phyloP scores from a whole-genome alignment of 2,797 vertebrate species.

The Alosa sapidissima region DNA sequence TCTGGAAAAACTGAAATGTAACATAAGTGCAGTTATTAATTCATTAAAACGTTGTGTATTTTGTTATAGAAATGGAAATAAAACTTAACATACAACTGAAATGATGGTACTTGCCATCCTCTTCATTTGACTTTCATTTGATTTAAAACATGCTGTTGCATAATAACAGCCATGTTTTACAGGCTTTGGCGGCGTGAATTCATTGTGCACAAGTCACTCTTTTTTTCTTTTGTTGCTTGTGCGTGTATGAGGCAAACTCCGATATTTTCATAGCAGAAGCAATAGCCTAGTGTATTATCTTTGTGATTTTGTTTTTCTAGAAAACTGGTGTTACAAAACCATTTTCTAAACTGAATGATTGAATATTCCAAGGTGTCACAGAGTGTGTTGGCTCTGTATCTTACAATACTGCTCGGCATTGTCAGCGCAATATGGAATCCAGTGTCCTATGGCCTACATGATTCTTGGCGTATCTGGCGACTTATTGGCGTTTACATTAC shows the following conservation, averaged over 20 bases:
- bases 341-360: background rate
- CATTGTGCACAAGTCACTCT: background rate
- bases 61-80: conserved; percentile 36
- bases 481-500: conserved; percentile 80
- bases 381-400: background rate
- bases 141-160: background rate
- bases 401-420: background rate
- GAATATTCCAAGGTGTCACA: background rate
- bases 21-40: conserved; percentile 52
- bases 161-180: background rate
- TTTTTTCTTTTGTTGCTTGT: conserved; percentile 2
- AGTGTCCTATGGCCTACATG: background rate
- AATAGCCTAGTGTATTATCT: background rate
- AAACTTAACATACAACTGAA: conserved; percentile 12
- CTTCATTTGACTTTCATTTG: conserved; percentile 16
- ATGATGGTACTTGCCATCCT: conserved; percentile 1
- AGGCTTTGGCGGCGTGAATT: background rate
- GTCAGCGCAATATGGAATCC: background rate
- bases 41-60: conserved; percentile 26
- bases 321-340: background rate
- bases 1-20: conserved; percentile 31
- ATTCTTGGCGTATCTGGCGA: background rate
- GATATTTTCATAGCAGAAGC: conserved; percentile 8
- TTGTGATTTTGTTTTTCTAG: background rate
- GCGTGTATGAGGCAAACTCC: conserved; percentile 1